These are phyloP conservation scores for Leistus spinibarbis DNA, from an alignment of 2,888 invertebrate species.

Conservation along the genomic window DNA sequence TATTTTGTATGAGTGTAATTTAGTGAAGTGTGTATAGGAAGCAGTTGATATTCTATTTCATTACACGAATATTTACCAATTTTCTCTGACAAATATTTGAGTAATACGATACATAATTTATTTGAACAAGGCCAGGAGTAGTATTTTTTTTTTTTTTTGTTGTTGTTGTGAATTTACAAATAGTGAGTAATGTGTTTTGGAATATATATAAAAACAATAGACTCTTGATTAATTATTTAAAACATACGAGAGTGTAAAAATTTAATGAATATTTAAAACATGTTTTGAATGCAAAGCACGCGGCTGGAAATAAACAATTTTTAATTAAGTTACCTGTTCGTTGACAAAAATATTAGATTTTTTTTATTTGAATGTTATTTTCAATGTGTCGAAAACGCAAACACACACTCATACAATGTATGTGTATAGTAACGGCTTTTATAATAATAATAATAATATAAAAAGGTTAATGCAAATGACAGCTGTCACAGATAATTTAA, in stretches of 20 bases:
- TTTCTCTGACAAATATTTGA: not conserved
- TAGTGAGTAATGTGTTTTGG: not conserved
- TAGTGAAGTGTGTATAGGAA: not conserved
- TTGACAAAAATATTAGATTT: not conserved
- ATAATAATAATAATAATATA: slow-evolving; percentile 34
- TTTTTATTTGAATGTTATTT: slow-evolving; percentile 7
- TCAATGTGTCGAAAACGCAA: slow-evolving; percentile 29
- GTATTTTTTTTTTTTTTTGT: not conserved
- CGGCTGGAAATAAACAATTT: slow-evolving; percentile 5
- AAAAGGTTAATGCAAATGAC: slow-evolving; percentile 33
- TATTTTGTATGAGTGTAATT: not conserved
- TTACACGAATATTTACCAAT: not conserved
- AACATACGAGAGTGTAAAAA: not conserved
- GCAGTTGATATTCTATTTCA: not conserved
- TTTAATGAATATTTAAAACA: not conserved
- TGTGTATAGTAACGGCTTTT: slow-evolving; percentile 1
- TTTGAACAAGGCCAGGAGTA: not conserved
- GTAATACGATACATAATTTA: not conserved
- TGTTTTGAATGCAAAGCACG: not conserved
- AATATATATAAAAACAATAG: not conserved
- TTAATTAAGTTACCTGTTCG: slow-evolving; percentile 15
- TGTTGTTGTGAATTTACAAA: not conserved
- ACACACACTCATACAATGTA: too few species aligned
- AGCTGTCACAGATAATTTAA: slow-evolving; percentile 38
- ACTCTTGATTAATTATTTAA: slow-evolving; percentile 4